Evolutionary conservation across 1,140 invertebrate species (phyloP).

Genomic region (Lasioglossum baleicum): DNA sequence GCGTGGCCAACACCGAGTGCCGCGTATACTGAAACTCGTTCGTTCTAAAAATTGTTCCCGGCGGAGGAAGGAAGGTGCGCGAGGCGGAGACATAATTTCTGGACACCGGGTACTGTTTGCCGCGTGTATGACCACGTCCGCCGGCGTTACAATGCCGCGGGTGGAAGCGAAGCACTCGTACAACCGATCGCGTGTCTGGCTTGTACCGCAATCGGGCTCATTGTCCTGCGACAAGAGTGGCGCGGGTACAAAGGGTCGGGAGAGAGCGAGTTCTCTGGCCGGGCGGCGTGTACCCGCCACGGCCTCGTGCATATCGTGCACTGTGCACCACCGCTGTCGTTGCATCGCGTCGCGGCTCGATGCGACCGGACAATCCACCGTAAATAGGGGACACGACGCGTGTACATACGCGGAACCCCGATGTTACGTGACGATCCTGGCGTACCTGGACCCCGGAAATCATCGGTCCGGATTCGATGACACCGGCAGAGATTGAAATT

Average conservation of each 20-base stretch:
- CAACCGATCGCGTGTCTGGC: slow-evolving; percentile 50
- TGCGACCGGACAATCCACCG: slow-evolving; percentile 27
- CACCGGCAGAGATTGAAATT: slow-evolving; percentile 24
- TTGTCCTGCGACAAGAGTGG: slow-evolving; percentile 46
- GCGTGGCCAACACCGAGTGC: no score
- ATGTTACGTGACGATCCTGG: slow-evolving; percentile 15
- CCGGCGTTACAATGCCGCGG: no score
- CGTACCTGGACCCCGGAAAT: slow-evolving; percentile 17
- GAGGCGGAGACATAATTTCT: no score
- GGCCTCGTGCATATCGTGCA: no score
- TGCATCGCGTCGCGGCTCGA: slow-evolving; percentile 1
- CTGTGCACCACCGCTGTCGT: no score
- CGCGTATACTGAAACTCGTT: no score
- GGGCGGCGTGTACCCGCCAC: no score
- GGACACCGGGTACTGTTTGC: no score
- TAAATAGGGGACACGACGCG: slow-evolving; percentile 14
- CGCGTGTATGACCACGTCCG: no score
- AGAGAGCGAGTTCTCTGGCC: no score
- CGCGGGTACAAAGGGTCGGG: slow-evolving; percentile 41
- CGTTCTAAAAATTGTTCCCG: no score
- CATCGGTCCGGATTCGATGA: slow-evolving; percentile 11
- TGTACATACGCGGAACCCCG: background rate
- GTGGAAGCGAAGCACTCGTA: slow-evolving; percentile 21
- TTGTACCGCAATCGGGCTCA: slow-evolving; percentile 57
- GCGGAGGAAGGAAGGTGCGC: no score